These are phyloP conservation scores for Phenacoccus solenopsis DNA, from an alignment of 1,140 invertebrate genomes.

Conservation along the genomic window DNA sequence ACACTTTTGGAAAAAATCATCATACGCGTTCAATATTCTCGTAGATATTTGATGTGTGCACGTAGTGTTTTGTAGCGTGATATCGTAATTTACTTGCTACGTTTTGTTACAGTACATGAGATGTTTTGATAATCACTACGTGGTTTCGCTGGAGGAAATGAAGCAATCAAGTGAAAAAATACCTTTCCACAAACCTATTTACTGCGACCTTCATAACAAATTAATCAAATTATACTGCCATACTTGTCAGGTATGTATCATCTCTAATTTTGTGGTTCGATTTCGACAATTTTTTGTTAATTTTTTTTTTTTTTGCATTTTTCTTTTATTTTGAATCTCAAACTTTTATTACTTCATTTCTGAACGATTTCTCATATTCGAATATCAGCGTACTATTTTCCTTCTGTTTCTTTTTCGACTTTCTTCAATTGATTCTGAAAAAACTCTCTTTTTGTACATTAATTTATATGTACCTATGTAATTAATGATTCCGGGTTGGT, in stretches of 20 bases:
- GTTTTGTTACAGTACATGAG: slow-evolving; percentile 54
- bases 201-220: slow-evolving; percentile 61
- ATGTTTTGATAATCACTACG: slow-evolving; percentile 84
- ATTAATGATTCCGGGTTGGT: no score
- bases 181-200: slow-evolving; percentile 68
- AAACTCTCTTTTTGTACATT: no score
- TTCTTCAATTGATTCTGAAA: no score
- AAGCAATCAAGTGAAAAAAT: slow-evolving; percentile 55
- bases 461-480: no score
- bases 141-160: slow-evolving; percentile 74
- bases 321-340: no score
- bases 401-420: no score
- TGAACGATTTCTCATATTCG: no score
- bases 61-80: neutral
- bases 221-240: slow-evolving; percentile 70
- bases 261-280: neutral
- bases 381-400: no score
- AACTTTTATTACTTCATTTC: no score
- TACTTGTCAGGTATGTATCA: slow-evolving; percentile 51
- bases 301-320: neutral
- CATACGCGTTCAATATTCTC: neutral
- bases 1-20: neutral
- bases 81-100: slow-evolving; percentile 10
- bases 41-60: neutral
- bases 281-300: neutral